A percentile compares a stretch with the other conserved stretches of the same genome.
Conservation (phyloP, 2,797 vertebrate species). For the Thripadectes ignobilis region DNA sequence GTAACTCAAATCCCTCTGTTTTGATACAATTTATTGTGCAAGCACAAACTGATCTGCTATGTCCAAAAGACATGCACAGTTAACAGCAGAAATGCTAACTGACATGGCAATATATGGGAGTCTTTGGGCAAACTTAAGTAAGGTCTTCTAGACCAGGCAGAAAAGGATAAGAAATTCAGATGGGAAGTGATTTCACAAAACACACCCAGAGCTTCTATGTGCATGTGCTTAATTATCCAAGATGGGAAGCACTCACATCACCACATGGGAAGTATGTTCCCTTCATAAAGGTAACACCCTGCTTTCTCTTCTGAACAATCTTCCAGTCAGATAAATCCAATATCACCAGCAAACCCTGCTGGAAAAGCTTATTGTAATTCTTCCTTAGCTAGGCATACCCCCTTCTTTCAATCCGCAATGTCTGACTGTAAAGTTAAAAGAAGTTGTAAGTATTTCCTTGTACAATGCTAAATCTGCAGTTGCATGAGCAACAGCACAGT, state of each 20-base stretch:
- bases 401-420: background rate
- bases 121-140: background rate
- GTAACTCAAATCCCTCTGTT: background rate
- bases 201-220: background rate
- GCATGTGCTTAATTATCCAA: background rate
- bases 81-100: background rate
- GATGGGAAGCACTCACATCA: background rate
- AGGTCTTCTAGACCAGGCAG: background rate
- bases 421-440: background rate
- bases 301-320: background rate
- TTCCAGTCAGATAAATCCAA: background rate
- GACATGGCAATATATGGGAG: fast-evolving
- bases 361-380: background rate
- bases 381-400: background rate
- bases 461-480: background rate
- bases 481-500: background rate
- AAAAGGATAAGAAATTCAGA: background rate
- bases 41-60: background rate
- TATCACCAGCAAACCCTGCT: background rate
- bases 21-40: background rate
- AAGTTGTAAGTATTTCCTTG: background rate
- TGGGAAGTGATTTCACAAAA: fast-evolving
- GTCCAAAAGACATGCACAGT: background rate
- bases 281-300: background rate
- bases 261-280: background rate